phyloP scores from a whole-genome alignment of 2,113 vertebrate species.

The Arizona elegans region DNA sequence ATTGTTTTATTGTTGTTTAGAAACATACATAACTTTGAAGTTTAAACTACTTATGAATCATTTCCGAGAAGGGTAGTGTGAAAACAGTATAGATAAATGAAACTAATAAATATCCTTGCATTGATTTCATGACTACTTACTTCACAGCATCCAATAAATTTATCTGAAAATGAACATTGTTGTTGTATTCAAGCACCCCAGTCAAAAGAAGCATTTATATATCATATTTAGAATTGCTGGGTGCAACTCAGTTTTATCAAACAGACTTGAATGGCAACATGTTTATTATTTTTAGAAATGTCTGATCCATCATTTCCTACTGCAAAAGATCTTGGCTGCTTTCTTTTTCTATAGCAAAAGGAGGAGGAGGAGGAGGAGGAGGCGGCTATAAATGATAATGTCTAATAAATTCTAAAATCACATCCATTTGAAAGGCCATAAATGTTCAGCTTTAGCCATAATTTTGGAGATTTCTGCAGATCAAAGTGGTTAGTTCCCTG shows the following conservation, averaged over 20 bases:
- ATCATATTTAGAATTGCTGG: not conserved
- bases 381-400: not conserved
- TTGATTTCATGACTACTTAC: not conserved
- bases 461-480: not conserved
- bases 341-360: not conserved
- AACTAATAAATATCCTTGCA: not conserved
- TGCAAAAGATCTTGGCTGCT: not conserved
- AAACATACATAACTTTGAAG: not conserved
- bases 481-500: not conserved
- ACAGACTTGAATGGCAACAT: not conserved
- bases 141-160: not conserved
- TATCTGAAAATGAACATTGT: no score
- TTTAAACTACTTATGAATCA: not conserved
- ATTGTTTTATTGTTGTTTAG: not conserved
- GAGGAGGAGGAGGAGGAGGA: no score
- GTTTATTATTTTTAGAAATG: not conserved
- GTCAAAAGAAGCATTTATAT: not conserved
- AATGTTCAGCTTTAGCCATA: not conserved
- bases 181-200: not conserved
- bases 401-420: not conserved
- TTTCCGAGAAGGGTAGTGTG: not conserved
- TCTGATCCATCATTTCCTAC: not conserved
- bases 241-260: not conserved
- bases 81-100: not conserved
- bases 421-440: not conserved